Evolutionary conservation across 2,888 invertebrate species (phyloP).

Genomic region (Campoplex capitator): DNA sequence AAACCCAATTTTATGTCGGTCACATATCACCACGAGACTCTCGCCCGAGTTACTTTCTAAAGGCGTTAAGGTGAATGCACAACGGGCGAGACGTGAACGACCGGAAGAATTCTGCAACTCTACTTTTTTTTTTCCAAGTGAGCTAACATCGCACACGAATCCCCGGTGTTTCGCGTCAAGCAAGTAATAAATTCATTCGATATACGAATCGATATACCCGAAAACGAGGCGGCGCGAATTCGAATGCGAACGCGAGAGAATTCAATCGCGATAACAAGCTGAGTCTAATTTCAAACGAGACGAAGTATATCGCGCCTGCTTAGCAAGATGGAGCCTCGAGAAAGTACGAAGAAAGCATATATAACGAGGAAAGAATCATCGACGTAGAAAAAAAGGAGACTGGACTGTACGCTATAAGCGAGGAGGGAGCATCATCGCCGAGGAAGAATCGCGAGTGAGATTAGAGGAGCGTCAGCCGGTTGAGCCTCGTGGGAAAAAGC

Average conservation of each 20-base stretch:
- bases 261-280: background rate
- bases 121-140: background rate
- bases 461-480: constrained; percentile 46
- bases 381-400: background rate
- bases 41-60: constrained; percentile 79
- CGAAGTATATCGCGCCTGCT: background rate
- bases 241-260: no score
- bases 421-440: background rate
- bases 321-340: constrained; percentile 5
- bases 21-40: constrained; percentile 62
- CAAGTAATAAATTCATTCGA: background rate
- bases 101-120: constrained; percentile 58
- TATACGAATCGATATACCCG: background rate
- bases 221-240: background rate
- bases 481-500: background rate
- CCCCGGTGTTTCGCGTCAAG: background rate
- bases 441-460: background rate
- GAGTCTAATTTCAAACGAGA: background rate
- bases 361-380: background rate
- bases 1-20: constrained; percentile 59
- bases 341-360: background rate
- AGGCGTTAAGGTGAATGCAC: constrained; percentile 78
- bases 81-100: constrained; percentile 64
- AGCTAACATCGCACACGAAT: background rate
- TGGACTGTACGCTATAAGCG: background rate